Conservation (phyloP, 2,113 vertebrate species). For the Echinops telfairi region DNA sequence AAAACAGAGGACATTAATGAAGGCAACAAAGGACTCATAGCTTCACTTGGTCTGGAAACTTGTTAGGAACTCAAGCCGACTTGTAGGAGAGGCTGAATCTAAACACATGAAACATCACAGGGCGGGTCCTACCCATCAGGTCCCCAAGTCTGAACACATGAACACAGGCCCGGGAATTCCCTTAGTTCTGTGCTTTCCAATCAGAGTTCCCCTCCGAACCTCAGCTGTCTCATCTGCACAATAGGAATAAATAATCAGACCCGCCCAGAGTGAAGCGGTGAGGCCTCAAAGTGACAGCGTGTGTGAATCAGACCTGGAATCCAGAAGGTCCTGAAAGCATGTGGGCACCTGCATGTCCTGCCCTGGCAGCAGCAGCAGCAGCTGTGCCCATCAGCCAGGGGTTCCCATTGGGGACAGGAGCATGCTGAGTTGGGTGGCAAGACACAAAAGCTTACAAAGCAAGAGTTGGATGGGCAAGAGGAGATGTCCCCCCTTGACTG, state of each 20-base stretch:
- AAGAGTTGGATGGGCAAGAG: fast-evolving
- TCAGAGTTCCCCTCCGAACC: not conserved
- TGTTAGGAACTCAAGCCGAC: too few relatives aligned
- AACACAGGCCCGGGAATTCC: not conserved
- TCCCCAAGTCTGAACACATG: not conserved
- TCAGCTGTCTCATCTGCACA: not conserved
- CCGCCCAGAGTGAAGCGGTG: not conserved
- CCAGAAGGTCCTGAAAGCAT: not conserved
- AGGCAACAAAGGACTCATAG: too few relatives aligned
- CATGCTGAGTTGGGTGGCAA: fast-evolving
- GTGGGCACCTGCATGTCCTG: not conserved
- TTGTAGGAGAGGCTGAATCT: not conserved
- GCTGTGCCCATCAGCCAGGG: not conserved
- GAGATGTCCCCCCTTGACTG: not conserved
- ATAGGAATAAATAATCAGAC: too few relatives aligned
- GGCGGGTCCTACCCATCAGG: not conserved
- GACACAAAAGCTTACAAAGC: not conserved
- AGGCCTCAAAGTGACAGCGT: too few relatives aligned
- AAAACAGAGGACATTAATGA: too few relatives aligned
- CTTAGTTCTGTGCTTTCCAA: not conserved
- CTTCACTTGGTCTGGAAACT: too few relatives aligned
- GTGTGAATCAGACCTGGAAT: not conserved
- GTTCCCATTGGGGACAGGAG: not conserved
- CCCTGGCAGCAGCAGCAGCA: not conserved
- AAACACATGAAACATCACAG: too few relatives aligned